Percentiles rank a stretch among this genome's conserved stretches.
Conservation (phyloP, 1,140 invertebrate genomes). For the Trypoxylus dichotomus region DNA sequence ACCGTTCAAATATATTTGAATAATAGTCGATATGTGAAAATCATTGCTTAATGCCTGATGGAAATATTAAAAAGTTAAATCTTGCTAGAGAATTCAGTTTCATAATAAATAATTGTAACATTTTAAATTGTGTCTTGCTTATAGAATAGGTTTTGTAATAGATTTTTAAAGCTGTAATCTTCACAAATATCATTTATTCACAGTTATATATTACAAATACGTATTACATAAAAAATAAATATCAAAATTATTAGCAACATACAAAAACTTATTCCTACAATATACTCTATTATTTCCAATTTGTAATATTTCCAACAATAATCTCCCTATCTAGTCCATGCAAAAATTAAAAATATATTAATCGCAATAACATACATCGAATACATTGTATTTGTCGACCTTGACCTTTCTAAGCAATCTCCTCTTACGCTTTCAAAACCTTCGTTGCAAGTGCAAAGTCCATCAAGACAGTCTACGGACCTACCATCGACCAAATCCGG, state of each 20-base stretch:
- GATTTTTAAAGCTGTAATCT: too few relatives aligned
- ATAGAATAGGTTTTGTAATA: too few relatives aligned
- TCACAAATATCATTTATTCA: too few relatives aligned
- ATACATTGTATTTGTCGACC: not conserved
- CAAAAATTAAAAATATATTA: not conserved
- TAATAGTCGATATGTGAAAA: too few relatives aligned
- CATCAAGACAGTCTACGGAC: not conserved
- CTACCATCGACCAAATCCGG: not conserved
- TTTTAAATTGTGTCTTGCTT: too few relatives aligned
- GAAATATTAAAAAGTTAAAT: too few relatives aligned
- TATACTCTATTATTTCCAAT: too few relatives aligned
- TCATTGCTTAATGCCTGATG: too few relatives aligned
- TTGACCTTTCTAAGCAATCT: not conserved
- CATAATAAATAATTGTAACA: too few relatives aligned
- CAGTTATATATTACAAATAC: too few relatives aligned
- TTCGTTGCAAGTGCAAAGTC: not conserved
- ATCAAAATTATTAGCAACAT: not conserved
- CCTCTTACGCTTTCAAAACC: not conserved
- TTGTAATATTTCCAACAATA: not conserved
- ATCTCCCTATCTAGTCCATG: not conserved
- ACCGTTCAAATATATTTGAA: too few relatives aligned
- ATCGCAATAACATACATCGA: not conserved
- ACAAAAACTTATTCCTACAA: not conserved
- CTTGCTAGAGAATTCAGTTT: too few relatives aligned
- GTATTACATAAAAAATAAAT: not conserved